Evolutionary conservation across 2,888 invertebrate genomes (phyloP), one percentile per base, ranked within the genome.

Genomic region (Andrena bicolor): DNA sequence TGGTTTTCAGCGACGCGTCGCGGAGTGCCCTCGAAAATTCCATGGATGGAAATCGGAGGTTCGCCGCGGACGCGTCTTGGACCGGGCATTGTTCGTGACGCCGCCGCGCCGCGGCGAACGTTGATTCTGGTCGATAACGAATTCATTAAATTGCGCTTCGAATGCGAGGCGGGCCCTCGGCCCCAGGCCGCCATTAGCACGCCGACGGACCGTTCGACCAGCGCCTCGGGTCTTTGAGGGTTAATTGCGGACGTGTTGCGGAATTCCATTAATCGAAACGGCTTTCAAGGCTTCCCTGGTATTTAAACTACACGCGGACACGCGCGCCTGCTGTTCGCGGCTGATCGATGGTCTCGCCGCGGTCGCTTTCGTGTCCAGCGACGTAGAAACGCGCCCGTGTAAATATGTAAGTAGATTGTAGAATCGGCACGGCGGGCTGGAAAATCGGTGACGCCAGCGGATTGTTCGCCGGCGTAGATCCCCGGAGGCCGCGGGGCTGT

Each of bases 181-280:
- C 41, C 41, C 41, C 13, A 20, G 82, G 64, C 60, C 79, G 80
- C 88, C 86, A 86, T 88, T 88, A 88, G 84, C 87, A 78, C 88
- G 86, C 77, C 60, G 82, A 72, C 78, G 86, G 88, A 87, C 85
- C 83, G 83, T 87, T 87, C 87, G 84, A 76, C 69, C 77, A 80
- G 80, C 86, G 86, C 88, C 87, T 87, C 84, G 86, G 88, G 88
- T 88, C 88, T 88, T 88, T 88, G 88, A 88, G 88, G 87, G 88
- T 88, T 87, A 88, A 88, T 88, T 88, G 88, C 88, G 88, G 88
- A 71, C 88, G 87, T 86, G 88, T 88, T 88, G 88, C 88, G 88
- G 88, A 88, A 88, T 88, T 88, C 85, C 87, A 88, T 88, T 88
- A 88, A 88, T 88, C 88, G 88, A 86, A 88, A 88, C 88, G 85